These are phyloP conservation scores for Callorhinus ursinus DNA, from an alignment of 2,113 vertebrate species.

Conservation along the genomic window DNA sequence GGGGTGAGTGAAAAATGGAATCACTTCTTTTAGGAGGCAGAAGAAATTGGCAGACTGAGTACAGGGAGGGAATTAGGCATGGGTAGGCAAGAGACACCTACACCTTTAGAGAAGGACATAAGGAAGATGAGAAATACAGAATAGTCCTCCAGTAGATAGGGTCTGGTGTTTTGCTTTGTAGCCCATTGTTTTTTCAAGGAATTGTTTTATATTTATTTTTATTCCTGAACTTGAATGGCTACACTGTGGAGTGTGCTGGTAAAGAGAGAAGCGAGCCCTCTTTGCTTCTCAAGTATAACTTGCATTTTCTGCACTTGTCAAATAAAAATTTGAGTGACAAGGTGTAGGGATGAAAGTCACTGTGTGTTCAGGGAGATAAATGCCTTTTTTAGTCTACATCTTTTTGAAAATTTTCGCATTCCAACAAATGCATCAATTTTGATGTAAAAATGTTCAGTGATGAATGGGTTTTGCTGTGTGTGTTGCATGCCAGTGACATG, in stretches of 20 bases:
- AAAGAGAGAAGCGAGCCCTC: neutral
- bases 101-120: neutral
- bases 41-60: neutral
- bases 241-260: neutral
- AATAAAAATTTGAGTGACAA: conserved; percentile 39
- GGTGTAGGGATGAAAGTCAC: neutral
- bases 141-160: neutral
- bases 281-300: conserved; percentile 25
- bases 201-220: neutral
- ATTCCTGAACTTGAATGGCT: neutral
- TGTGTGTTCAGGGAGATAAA: neutral
- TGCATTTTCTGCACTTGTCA: neutral
- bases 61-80: neutral
- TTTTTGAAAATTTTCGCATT: conserved; percentile 32
- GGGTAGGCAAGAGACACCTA: neutral
- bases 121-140: neutral
- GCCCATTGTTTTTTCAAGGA: neutral
- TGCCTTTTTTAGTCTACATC: neutral
- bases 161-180: neutral
- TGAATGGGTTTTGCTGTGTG: conserved; percentile 39
- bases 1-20: neutral
- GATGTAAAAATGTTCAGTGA: conserved; percentile 52
- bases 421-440: conserved; percentile 26
- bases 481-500: conserved; percentile 7
- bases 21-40: neutral